Evolutionary conservation across 2,888 invertebrate genomes (phyloP).

Genomic region (Lepidocyrtinus sp.): DNA sequence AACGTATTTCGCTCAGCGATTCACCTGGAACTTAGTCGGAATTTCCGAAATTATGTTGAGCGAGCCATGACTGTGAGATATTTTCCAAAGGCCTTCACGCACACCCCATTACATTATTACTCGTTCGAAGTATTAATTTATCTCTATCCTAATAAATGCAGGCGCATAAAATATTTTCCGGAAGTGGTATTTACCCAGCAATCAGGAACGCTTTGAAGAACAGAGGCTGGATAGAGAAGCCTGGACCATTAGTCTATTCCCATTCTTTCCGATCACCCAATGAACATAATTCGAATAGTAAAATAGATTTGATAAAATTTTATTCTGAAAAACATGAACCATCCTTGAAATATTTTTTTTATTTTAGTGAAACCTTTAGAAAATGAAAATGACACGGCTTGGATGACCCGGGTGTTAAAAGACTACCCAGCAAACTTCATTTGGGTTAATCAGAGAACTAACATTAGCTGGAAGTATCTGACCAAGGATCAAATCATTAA

Average conservation of each 20-base stretch:
- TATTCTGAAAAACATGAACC: too few relatives aligned
- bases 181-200: constrained; percentile 81
- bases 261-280: constrained; percentile 20
- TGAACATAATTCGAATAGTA: not conserved
- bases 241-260: constrained; percentile 50
- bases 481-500: constrained; percentile 81
- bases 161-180: constrained; percentile 71
- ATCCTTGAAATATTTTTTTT: too few relatives aligned
- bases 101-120: too few relatives aligned
- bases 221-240: constrained; percentile 84
- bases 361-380: constrained; percentile 39
- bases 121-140: not conserved
- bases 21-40: constrained; percentile 49
- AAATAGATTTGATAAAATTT: not conserved
- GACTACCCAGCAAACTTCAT: constrained; percentile 88
- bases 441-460: constrained; percentile 91
- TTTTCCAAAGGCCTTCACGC: too few relatives aligned
- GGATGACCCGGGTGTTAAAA: constrained; percentile 81
- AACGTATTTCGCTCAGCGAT: constrained; percentile 41
- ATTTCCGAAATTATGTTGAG: constrained; percentile 64
- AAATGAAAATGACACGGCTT: constrained; percentile 67
- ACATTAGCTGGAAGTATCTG: constrained; percentile 81
- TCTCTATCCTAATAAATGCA: constrained; percentile 32
- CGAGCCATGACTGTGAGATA: constrained; percentile 63
- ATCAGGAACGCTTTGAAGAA: constrained; percentile 79